These are phyloP conservation scores for Tupaia chinensis DNA, from an alignment of 2,113 vertebrate species.

Conservation along the genomic window DNA sequence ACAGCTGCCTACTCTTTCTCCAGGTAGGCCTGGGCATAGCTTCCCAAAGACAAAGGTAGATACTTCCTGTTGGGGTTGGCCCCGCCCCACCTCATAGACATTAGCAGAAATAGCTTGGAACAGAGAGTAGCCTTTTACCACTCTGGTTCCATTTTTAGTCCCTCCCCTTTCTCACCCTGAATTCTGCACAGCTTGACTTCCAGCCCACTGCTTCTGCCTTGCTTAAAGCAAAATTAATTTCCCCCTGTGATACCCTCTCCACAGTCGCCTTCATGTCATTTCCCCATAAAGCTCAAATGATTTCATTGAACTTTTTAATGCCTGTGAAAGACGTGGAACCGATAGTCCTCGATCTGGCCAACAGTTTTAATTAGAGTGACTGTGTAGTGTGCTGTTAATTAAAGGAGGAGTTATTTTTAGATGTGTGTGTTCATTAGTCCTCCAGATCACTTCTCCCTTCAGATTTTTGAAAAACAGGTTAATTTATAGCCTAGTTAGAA, in stretches of 20 bases:
- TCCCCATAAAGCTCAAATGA: slow-evolving; percentile 53
- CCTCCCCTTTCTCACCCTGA: not conserved
- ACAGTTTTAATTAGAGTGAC: slow-evolving; percentile 69
- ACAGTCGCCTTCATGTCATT: not conserved
- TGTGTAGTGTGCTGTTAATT: slow-evolving; percentile 64
- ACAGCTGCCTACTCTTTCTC: not conserved
- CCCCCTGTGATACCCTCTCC: not conserved
- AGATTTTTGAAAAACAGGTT: slow-evolving; percentile 52
- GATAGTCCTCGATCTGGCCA: not conserved
- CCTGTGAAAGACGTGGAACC: slow-evolving; percentile 32
- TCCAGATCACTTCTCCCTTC: slow-evolving; percentile 48
- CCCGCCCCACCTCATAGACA: not conserved
- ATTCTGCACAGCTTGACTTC: slow-evolving; percentile 50
- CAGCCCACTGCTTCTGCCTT: not conserved
- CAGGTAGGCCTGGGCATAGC: not conserved
- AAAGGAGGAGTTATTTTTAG: slow-evolving; percentile 76
- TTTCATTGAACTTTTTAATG: slow-evolving; percentile 66
- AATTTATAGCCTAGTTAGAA: slow-evolving; percentile 63
- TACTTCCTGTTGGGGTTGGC: not conserved
- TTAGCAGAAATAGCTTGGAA: not conserved
- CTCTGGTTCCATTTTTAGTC: not conserved
- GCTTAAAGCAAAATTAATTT: slow-evolving; percentile 40
- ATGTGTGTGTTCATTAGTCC: slow-evolving; percentile 64
- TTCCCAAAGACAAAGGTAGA: not conserved
- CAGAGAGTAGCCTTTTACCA: not conserved